Percentiles rank a stretch among this genome's conserved stretches.
These are phyloP conservation scores for Priocnemis perturbator DNA, from an alignment of 2,888 invertebrate species.

Conservation along the genomic window DNA sequence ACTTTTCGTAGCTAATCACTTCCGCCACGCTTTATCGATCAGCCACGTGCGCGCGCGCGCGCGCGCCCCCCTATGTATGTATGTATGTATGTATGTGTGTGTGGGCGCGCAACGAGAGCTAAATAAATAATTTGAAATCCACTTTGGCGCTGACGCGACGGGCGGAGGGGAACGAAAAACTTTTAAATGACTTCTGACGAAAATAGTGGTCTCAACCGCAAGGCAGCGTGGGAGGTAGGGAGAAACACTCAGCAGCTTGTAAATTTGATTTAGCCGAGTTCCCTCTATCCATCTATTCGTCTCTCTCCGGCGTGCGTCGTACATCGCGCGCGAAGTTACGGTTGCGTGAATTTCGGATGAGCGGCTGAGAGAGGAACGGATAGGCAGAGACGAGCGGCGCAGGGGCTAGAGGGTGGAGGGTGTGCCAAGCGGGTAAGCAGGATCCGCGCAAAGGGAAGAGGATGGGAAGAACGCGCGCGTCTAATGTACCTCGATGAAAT, in stretches of 20 bases:
- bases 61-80: too few species aligned
- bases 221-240: slow-evolving; percentile 14
- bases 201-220: slow-evolving; percentile 27
- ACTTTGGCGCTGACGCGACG: slow-evolving; percentile 24
- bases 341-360: slow-evolving; percentile 53
- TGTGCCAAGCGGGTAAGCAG: slow-evolving; percentile 31
- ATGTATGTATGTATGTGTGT: neutral
- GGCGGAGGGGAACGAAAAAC: slow-evolving; percentile 25
- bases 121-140: slow-evolving; percentile 37
- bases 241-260: slow-evolving; percentile 48
- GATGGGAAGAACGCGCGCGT: neutral
- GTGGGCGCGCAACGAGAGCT: slow-evolving; percentile 6
- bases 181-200: slow-evolving; percentile 41
- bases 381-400: neutral
- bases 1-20: too few species aligned
- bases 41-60: neutral
- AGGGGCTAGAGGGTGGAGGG: slow-evolving; percentile 22
- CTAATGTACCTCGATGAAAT: slow-evolving; percentile 32
- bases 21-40: slow-evolving; percentile 3
- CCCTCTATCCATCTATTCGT: slow-evolving; percentile 22
- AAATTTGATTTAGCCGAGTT: slow-evolving; percentile 50
- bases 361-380: slow-evolving; percentile 20
- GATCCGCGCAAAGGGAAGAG: neutral
- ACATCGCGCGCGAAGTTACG: slow-evolving; percentile 42
- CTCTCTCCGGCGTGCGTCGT: neutral